Evolutionary conservation across 2,797 vertebrate species (phyloP), one percentile per base, ranked within the genome.

Genomic region (Sternotherus odoratus): DNA sequence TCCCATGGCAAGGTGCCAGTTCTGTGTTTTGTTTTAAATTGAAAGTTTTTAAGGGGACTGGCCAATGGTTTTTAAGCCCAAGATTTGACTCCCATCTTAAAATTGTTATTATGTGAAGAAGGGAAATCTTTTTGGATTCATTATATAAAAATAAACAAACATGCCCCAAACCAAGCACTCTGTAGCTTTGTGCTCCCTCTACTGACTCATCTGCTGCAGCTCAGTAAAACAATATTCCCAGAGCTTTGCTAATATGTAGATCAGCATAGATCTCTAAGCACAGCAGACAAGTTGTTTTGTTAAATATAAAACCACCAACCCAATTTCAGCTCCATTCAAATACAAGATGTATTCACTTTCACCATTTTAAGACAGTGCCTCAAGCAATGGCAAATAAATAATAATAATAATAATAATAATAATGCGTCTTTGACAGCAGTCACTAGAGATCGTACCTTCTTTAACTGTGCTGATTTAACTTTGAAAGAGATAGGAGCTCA

Each of bases 1-100:
- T 95, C 85, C 94, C 4, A 1, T 92, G 97, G 96, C 94, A 39
- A 43, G 11, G 15, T 92, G 95, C 97, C 94, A 97, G 69, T 53
- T 82, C 83, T 95, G 87, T 95, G 83, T 66, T 91, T 96, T 72
- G 48, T 87, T 91, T 92, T 75, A 88, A 89, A 88, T 2, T 23
- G 74, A 54, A 83, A 53, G 56, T 89, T 95, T 95, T 91, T 74
- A 54, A 92, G 89, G 88, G 82, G 63, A 79, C 36, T 77, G 79
- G 85, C 51, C 89, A 74, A 60, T 7, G 66, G 39, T 30, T 92
- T 94, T 91, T 88, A 93, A 82, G 19, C 21, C 51, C 79, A 57
- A 66, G 53, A 74, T 85, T 90, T 54, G 90, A 69, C 79, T 83
- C 46, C 39, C 51, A 0, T 1, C 2, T 69, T 80, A 12, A 91